Conservation (phyloP, 2,888 invertebrate species). For the Lacanobia oleracea region DNA sequence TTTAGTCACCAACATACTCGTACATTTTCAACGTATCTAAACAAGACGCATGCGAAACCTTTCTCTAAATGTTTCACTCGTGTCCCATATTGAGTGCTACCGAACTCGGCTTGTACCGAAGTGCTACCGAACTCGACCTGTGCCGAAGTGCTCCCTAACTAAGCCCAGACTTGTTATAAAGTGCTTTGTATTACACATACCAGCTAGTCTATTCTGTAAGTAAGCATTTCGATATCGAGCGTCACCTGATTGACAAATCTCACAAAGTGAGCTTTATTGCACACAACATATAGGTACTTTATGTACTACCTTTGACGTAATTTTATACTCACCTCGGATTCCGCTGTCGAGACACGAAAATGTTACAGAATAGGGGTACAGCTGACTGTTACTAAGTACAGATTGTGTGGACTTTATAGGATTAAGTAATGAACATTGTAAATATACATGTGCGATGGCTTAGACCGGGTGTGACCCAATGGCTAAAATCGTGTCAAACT, state of each 20-base stretch:
- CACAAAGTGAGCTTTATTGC: no score
- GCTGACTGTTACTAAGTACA: constrained; percentile 53
- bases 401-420: constrained; percentile 42
- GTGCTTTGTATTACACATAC: constrained; percentile 52
- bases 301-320: no score
- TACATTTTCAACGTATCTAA: constrained; percentile 11
- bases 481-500: no score
- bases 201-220: no score
- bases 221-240: no score
- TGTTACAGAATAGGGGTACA: no score
- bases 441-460: neutral
- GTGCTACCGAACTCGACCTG: constrained; percentile 48
- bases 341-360: no score
- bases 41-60: constrained; percentile 22
- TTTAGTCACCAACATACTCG: constrained; percentile 6
- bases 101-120: constrained; percentile 52
- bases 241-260: no score
- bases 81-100: constrained; percentile 45
- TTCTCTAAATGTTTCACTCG: constrained; percentile 29
- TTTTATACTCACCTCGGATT: no score
- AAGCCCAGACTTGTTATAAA: constrained; percentile 59
- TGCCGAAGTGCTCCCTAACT: constrained; percentile 58
- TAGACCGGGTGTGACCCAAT: no score
- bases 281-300: no score
- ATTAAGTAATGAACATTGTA: constrained; percentile 23